Evolutionary conservation across 30 jellyfish, hydroid and myxozoan genomes (phyloP), one percentile per base, ranked within the genome.

Genomic region (Clytia hemisphaerica): DNA sequence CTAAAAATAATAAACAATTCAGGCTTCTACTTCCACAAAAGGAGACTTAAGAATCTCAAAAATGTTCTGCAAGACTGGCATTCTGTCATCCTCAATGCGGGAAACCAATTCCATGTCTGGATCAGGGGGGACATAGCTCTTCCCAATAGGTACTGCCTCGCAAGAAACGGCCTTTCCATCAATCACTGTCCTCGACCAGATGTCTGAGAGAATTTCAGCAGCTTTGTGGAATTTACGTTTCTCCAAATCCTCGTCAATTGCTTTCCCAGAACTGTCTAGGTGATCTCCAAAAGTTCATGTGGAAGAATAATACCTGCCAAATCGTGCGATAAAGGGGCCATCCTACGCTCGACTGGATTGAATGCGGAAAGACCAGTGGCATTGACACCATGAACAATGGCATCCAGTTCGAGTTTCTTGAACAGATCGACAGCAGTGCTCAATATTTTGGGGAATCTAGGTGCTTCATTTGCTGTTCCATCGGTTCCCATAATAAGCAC

Each of bases 311-410:
- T 12, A 4, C 77, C 78, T 25, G 78, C 59, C 32, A 71, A 19
- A 33, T 71, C 83, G 51, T 71, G 83, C 4, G 83, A 71, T 3
- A 71, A 38, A 2, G 79, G 83, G 31, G 34, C 33, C 79, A 71
- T 71, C 15, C 83, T 6, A 2, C 83, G 29, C 36, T 71, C 83
- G 4, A 71, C 68, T 4, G 79, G 64, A 54, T 71, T 71, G 68
- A 71, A 71, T 2, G 83, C 79, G 5, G 83, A 71, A 3, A 71
- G 79, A 14, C 83, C 83, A 3, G 83, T 80, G 2, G 83, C 83
- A 48, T 71, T 71, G 2, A 71, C 80, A 6, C 64, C 83, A 53
- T 71, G 79, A 4, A 71, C 21, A 2, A 71, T 25, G 5, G 36
- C 80, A 54, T 71, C 83, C 22, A 54, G 37, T 6, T 53, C 36